Base-by-base conservation (phyloP, 2,888 invertebrate species). In the Stenotaenia linearis region DNA sequence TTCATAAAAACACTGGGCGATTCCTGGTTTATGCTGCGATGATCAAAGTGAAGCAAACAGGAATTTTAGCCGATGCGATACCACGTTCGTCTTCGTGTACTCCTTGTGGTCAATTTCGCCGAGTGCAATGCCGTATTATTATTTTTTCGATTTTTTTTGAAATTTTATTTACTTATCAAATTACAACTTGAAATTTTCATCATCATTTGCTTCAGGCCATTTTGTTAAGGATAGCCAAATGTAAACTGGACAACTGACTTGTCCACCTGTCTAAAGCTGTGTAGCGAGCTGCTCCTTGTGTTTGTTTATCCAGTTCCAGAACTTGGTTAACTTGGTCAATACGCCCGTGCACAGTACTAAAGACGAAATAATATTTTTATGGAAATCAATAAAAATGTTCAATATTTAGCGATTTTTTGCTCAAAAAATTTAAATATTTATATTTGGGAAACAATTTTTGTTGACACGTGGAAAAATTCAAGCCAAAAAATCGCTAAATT, bases 211-310 rank as follows among this genome's bases (percentile, higher is more conserved):
- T 40, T 56, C 88, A 94, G 83, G 93, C 92, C 93, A 98, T 96
- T 91, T 96, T 97, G 88, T 95, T 95, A 84, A 94, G 92, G 84
- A 98, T 93, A 79, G 96, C 94, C 84, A 92, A 90, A 86, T 98
- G 97, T 84, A 98, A 90, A 75, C 92, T 91, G 83, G 92, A 90
- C 82, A 98, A 90, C 88, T 97, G 97, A 86, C 92, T 91, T 81
- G 96, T 96, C 97, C 97, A 98, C 89, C 95, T 95, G 88, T 98
- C 97, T 85, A 98, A 90, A 75, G 97, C 97, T 84, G 90, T 90
- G 88, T 97, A 97, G 81, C 97, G 91, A 77, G 94, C 92, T 77
- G 94, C 94, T 85, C 93, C 92, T 82, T 92, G 90, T 78, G 92
- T 92, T 84, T 91, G 90, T 77, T 82, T 82, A 85, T 93, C 92